Base-by-base conservation (phyloP, 2,888 invertebrate genomes). In the Capitulum mitella region DNA sequence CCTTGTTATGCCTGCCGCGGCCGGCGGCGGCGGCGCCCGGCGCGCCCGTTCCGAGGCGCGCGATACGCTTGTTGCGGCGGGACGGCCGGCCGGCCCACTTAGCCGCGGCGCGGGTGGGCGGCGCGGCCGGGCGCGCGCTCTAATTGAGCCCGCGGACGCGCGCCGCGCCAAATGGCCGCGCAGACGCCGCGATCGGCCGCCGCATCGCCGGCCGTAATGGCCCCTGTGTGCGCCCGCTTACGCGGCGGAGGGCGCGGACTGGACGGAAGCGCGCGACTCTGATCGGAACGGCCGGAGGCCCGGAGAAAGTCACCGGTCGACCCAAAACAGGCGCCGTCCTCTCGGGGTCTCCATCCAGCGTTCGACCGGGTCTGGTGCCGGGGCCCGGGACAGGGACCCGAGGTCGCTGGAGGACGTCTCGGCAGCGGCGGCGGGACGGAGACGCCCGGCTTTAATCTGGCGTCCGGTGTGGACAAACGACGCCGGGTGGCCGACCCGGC, bases 1-100 rank as follows among this genome's bases (percentile, higher is more conserved):
- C 70, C 70, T 70, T 70, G 70, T 70, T 70, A 37, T 70, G 70
- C 34, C 19, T 37, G 40, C 37, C 22, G 40, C 70, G 70, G 70
- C 10, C 40, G 70, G 70, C 43, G 43, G 40, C 26, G 70, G 26
- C 40, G 40, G 29, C 37, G 70, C 43, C 6, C 43, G 43, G 43
- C 43, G 43, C 64, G 64, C 32, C 34, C 26, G 70, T 40, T 19
- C 1, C 8, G 3, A 26, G 58, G 58, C n/a, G n/a, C n/a, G n/a
- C 26, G 70, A 70, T 70, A 70, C 70, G 26, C 10, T 40, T 70
- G 70, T 70, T 22, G 70, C 70, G 19, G 64, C 19, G 19, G 29
- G 34, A 3, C 64, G 34, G 34, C 3, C 26, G 40, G 70, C 37
- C 10, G 26, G 40, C 16, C 70, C 70, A 70, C 70, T 70, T 70